phyloP scores from a whole-genome alignment of 2,113 vertebrate genomes.

The Varanus salvator region DNA sequence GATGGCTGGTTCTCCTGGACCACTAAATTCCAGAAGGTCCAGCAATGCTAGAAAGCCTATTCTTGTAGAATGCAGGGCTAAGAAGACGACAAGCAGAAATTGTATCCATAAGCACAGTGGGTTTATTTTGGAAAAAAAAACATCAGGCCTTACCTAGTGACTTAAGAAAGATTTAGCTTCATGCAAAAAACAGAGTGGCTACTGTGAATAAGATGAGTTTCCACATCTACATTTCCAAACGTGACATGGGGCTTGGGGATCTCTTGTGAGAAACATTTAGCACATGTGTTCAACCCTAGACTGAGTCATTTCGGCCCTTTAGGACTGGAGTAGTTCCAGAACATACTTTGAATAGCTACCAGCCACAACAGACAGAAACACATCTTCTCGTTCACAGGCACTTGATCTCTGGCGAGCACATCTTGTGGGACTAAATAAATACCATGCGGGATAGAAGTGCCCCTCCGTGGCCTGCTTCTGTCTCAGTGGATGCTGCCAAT shows the following conservation, averaged over 20 bases:
- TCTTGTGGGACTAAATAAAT: background rate
- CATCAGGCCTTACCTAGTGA: background rate
- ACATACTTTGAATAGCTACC: background rate
- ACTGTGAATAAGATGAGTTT: background rate
- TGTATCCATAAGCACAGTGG: too few species aligned
- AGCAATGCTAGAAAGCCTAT: background rate
- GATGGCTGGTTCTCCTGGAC: background rate
- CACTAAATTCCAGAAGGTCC: background rate
- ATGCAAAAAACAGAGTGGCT: background rate
- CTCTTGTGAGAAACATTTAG: background rate
- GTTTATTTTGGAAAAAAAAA: background rate
- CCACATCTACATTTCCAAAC: background rate
- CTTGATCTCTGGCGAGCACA: background rate
- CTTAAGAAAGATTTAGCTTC: background rate
- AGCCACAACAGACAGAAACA: background rate
- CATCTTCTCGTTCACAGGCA: background rate
- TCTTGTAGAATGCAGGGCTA: background rate
- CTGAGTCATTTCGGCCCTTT: background rate
- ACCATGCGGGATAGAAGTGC: too few species aligned
- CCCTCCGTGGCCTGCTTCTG: background rate
- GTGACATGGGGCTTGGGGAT: background rate
- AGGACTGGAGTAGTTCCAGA: background rate
- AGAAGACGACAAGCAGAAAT: background rate
- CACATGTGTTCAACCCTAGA: too few species aligned
- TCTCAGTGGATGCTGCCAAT: too few species aligned